phyloP scores from a whole-genome alignment of 1,140 invertebrate genomes.

The Pogonognathellus flavescens region DNA sequence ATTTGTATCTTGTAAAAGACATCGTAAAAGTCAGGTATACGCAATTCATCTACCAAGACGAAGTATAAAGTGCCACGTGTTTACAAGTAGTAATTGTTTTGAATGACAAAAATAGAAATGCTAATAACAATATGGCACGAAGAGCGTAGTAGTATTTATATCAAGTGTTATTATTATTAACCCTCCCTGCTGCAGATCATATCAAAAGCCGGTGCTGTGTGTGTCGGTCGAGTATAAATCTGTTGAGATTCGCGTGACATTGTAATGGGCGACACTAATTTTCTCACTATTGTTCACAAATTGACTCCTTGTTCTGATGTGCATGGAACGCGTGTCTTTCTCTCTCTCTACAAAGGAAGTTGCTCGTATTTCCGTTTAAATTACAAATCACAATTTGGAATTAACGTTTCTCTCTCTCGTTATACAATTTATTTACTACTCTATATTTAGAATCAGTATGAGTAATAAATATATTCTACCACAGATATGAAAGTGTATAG shows the following conservation, averaged over 20 bases:
- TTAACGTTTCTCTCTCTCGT: slow-evolving; percentile 11
- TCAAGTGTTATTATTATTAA: background rate
- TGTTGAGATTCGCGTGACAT: slow-evolving; percentile 18
- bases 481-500: too few relatives aligned
- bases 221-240: background rate
- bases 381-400: slow-evolving; percentile 43
- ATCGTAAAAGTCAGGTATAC: too few relatives aligned
- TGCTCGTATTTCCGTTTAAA: slow-evolving; percentile 32
- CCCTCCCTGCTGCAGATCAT: background rate
- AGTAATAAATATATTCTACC: too few relatives aligned
- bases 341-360: slow-evolving; percentile 18
- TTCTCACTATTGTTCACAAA: slow-evolving; percentile 47
- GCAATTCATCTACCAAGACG: too few relatives aligned
- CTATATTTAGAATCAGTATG: too few relatives aligned
- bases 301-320: slow-evolving; percentile 44
- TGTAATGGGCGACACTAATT: slow-evolving; percentile 45
- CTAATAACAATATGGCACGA: slow-evolving; percentile 13
- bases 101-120: slow-evolving; percentile 18
- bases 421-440: too few relatives aligned
- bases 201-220: background rate
- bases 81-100: background rate
- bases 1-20: too few relatives aligned
- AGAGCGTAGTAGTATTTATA: too few relatives aligned
- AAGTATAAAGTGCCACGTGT: too few relatives aligned
- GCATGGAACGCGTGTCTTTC: slow-evolving; percentile 12